Evolutionary conservation across 2,797 vertebrate genomes (phyloP), one percentile per base, ranked within the genome.

Genomic region (Antrozous pallidus): DNA sequence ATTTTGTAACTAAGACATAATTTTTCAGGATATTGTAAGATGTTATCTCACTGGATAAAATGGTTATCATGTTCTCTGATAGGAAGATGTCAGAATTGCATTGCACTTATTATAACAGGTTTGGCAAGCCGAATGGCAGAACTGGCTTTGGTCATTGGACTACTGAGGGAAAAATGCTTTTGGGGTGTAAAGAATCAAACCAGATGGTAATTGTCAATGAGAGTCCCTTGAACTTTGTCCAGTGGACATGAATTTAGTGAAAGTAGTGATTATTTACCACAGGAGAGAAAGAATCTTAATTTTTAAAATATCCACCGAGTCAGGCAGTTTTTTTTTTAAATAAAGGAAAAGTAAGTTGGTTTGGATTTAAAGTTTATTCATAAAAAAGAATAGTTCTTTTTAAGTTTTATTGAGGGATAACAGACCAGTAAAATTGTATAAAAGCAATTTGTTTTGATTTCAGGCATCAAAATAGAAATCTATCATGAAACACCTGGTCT

Each of bases 291-390:
- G 77, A 91, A 26, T 89, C 26, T 93, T n/a, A 73, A 36, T 17
- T 73, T 80, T 94, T 54, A n/a, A 67, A 58, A 69, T 38, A 24
- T 71, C 79, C 73, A 83, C 75, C 33, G 31, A 51, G 70, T 95
- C 31, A 40, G 51, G 18, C 40, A 33, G 24, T 75, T 54, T 86
- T 83, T 83, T 42, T 77, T 67, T 47, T 63, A 3, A 79, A 58
- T 74, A 63, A 91, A 94, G 81, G 31, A 38, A 77, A 77, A 85
- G 26, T 67, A 79, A 75, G 22, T 86, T 96, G 45, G 12, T 71
- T 91, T 95, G 31, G 8, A 65, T 85, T 95, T 81, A 75, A 90
- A 26, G 2, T 79, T 95, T 93, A 80, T 92, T 86, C 61, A 73
- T 63, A 40, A 93, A 91, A 92, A 49, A 49, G 33, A 71, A 58